phyloP scores from a whole-genome alignment of 2,797 vertebrate species.

The Cichlasoma orientale region DNA sequence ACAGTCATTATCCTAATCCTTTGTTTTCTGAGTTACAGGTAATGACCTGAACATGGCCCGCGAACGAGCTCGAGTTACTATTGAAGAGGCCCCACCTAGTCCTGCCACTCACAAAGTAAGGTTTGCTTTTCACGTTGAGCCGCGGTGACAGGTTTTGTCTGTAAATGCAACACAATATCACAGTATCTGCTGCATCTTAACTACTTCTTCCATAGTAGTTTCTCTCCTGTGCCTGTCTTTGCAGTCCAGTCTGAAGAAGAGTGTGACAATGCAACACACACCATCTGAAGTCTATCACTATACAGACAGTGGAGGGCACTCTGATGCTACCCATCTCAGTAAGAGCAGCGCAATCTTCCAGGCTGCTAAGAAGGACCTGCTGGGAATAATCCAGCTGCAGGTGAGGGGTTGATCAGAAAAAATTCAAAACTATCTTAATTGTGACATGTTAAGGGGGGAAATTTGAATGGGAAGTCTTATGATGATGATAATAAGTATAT shows the following conservation, averaged over 20 bases:
- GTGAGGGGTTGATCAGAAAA: conserved; percentile 72
- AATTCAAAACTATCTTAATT: too few relatives aligned
- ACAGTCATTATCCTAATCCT: background rate
- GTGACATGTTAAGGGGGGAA: too few relatives aligned
- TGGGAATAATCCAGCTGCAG: conserved; percentile 89
- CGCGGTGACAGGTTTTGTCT: background rate
- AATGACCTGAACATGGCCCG: conserved; percentile 86
- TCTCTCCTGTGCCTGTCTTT: conserved; percentile 3
- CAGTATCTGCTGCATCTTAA: background rate
- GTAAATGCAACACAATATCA: background rate
- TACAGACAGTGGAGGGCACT: conserved; percentile 72
- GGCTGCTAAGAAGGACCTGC: conserved; percentile 91
- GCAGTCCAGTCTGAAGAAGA: conserved; percentile 86
- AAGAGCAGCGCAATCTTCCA: conserved; percentile 84
- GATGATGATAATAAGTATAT: background rate
- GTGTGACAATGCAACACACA: conserved; percentile 84
- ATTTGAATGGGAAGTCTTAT: too few relatives aligned
- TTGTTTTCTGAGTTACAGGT: conserved; percentile 59
- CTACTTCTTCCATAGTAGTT: background rate
- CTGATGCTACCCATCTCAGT: conserved; percentile 76
- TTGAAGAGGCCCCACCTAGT: conserved; percentile 79
- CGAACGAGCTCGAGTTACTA: conserved; percentile 83
- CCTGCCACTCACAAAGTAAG: conserved; percentile 82
- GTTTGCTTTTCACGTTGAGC: background rate
- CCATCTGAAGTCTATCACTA: conserved; percentile 88